Evolutionary conservation across 2,888 invertebrate genomes (phyloP), one percentile per base, ranked within the genome.

Genomic region (Caenorhabditis japonica): DNA sequence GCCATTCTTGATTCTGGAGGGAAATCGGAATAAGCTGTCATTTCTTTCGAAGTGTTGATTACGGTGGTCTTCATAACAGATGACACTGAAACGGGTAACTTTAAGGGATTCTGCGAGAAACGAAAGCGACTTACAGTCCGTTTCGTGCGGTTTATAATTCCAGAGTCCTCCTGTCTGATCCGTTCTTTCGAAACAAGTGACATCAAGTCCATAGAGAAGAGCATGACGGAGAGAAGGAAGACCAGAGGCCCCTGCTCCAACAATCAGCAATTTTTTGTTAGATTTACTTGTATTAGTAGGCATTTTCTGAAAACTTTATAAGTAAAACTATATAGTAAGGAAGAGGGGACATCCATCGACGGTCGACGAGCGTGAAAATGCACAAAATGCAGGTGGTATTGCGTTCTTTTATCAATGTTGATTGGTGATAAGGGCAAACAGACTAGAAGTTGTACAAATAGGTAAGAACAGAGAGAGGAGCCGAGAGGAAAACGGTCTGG

Each of bases 21-120:
- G 76, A 89, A 90, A 78, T 90, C 88, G 43, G 88, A 88, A 30
- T 84, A 88, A 17, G 88, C 86, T 4, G 83, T 86, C 79, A 88
- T 84, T 68, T 88, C 88, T 78, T 89, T 89, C 52, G 87, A 87
- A 4, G 87, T 85, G 76, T 89, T 89, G 77, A 88, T 88, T 15
- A 88, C 84, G 2, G 89, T 88, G 3, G 83, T 82, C 33, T 87
- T 83, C 84, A 87, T 88, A 10, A 88, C 87, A 1, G 86, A 88
- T 13, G 82, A 81, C 46, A 79, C 83, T 83, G 62, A 17, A 73
- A 58, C 17, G 1, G 3, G 10, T 3, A 36, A 13, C 12, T 19
- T 30, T 30, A 30, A n/a, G n/a, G n/a, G n/a, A 8, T 4, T 25
- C 30, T 8, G 10, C 12, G 7, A 33, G 27, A 51, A 13, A 15